phyloP scores from a whole-genome alignment of 1,140 invertebrate species.

The Lineus longissimus region DNA sequence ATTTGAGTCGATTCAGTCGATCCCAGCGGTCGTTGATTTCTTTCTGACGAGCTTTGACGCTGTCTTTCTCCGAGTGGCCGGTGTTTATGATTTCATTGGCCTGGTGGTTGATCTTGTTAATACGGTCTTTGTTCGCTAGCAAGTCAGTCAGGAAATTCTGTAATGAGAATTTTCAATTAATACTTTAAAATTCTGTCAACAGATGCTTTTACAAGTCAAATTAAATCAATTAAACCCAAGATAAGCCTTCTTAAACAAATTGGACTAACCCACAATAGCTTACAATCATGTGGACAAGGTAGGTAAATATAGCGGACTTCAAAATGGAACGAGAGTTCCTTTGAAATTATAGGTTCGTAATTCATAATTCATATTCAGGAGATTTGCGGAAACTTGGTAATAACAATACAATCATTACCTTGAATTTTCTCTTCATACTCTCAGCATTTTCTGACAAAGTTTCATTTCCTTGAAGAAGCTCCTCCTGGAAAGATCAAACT shows the following conservation, averaged over 20 bases:
- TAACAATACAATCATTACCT: no score
- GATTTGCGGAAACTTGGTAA: no score
- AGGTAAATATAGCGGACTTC: no score
- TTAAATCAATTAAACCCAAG: no score
- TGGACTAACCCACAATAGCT: no score
- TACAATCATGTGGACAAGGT: no score
- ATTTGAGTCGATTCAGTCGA: constrained; percentile 80
- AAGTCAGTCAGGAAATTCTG: constrained; percentile 92
- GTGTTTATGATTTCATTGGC: constrained; percentile 81
- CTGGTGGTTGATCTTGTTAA: constrained; percentile 82
- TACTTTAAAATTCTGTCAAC: no score
- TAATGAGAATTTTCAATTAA: constrained; percentile 28
- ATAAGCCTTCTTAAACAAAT: no score
- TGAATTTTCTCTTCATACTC: constrained; percentile 89
- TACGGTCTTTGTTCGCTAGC: constrained; percentile 82
- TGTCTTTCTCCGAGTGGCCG: constrained; percentile 83
- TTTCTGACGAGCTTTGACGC: constrained; percentile 68
- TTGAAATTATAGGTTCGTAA: no score
- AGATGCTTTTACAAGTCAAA: no score
- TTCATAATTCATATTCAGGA: no score
- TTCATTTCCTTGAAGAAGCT: constrained; percentile 79
- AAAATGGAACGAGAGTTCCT: no score
- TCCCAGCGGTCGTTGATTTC: constrained; percentile 81
- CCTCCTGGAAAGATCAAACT: constrained; percentile 61
- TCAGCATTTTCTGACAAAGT: constrained; percentile 80